Evolutionary conservation across 2,888 invertebrate genomes (phyloP).

Genomic region (Iphiclides podalirius): DNA sequence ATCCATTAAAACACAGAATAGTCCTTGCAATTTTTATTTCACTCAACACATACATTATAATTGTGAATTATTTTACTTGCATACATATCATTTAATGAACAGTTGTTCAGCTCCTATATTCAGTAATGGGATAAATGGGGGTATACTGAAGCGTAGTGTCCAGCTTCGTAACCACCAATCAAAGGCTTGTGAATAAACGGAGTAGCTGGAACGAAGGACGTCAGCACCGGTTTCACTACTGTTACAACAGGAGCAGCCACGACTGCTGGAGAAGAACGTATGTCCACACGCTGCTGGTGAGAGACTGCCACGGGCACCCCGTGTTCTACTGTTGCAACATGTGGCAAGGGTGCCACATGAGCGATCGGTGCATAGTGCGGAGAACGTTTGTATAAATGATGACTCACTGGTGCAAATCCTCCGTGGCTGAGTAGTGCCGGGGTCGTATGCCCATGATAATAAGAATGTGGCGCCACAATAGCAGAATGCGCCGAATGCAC

Average conservation of each 20-base stretch:
- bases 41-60: not conserved
- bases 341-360: constrained; percentile 30
- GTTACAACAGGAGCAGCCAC: constrained; percentile 40
- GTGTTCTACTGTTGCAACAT: constrained; percentile 26
- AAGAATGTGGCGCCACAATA: constrained; percentile 40
- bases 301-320: constrained; percentile 69
- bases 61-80: not conserved
- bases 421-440: constrained; percentile 26
- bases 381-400: constrained; percentile 60
- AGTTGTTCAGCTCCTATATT: constrained; percentile 7
- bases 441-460: constrained; percentile 27
- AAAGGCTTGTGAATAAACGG: constrained; percentile 42
- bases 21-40: not conserved
- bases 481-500: constrained; percentile 38
- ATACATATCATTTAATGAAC: not conserved
- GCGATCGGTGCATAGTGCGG: constrained; percentile 46
- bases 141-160: constrained; percentile 29
- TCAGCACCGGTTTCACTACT: constrained; percentile 45
- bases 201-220: constrained; percentile 44
- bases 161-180: constrained; percentile 37
- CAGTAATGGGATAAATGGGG: constrained; percentile 44
- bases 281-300: constrained; percentile 75
- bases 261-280: constrained; percentile 54
- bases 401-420: constrained; percentile 26
- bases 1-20: not conserved